phyloP scores from a whole-genome alignment of 2,797 vertebrate genomes.

The Chloroceryle amazona region DNA sequence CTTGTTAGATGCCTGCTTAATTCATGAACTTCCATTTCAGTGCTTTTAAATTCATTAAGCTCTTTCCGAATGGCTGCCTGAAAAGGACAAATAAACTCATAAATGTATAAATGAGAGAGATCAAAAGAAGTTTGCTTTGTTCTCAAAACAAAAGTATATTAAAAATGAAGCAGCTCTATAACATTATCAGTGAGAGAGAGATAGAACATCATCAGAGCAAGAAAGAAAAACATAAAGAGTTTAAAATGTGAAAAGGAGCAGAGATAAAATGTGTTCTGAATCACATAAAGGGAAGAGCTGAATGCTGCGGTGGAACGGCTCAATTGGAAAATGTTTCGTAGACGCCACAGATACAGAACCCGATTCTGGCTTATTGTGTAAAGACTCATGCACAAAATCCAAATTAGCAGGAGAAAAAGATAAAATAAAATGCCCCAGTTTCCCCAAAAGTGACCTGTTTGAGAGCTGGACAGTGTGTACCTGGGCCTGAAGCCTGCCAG shows the following conservation, averaged over 20 bases:
- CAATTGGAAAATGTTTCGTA: background rate
- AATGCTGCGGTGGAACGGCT: background rate
- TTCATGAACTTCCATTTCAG: constrained; percentile 99
- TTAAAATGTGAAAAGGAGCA: constrained; percentile 3
- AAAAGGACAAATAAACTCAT: constrained; percentile 61
- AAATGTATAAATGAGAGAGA: constrained; percentile 8
- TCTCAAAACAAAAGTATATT: background rate
- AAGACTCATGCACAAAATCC: background rate
- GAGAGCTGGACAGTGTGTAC: background rate
- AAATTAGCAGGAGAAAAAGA: background rate
- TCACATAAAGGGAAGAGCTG: background rate
- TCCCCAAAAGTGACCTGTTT: background rate
- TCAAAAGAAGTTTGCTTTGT: background rate
- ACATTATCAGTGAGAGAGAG: background rate
- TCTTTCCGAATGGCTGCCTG: constrained; percentile 99
- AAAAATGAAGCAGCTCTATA: background rate
- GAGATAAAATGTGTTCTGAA: background rate
- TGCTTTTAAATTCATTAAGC: constrained; percentile 99
- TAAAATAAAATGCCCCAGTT: background rate
- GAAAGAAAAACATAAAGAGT: background rate
- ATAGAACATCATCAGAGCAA: background rate
- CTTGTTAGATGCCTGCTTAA: constrained; percentile 99
- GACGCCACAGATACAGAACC: background rate
- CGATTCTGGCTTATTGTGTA: background rate
- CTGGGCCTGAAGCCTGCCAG: background rate